Evolutionary conservation across 2,888 invertebrate genomes (phyloP).

Genomic region (Apamea epomidion): DNA sequence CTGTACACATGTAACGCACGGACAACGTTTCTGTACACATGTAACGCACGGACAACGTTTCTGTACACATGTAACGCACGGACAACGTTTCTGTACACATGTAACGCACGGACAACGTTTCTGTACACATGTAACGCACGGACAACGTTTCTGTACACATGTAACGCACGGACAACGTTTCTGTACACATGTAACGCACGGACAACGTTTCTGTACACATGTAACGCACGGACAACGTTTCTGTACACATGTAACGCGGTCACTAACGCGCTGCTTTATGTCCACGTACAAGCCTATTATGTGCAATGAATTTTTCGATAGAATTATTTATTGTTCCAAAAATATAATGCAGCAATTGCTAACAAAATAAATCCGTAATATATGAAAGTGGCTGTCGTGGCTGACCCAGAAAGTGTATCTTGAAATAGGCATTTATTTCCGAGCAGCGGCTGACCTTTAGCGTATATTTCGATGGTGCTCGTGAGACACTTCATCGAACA

Average conservation of each 20-base stretch:
- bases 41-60: neutral
- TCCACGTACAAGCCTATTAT: neutral
- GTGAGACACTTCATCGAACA: neutral
- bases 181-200: too few relatives aligned
- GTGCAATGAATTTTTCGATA: neutral
- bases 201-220: too few relatives aligned
- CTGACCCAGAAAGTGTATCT: slow-evolving; percentile 32
- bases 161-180: rapidly evolving
- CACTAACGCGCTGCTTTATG: neutral
- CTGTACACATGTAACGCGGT: neutral
- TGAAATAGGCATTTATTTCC: slow-evolving; percentile 12
- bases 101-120: too few relatives aligned
- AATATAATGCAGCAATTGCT: slow-evolving; percentile 4
- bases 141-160: too few relatives aligned
- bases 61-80: neutral
- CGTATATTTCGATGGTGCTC: slow-evolving; percentile 6
- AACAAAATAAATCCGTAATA: slow-evolving; percentile 10
- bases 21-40: too few relatives aligned
- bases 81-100: too few relatives aligned
- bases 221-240: too few relatives aligned
- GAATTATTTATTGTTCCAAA: neutral
- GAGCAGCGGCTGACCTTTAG: slow-evolving; percentile 17
- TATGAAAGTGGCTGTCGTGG: neutral
- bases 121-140: too few relatives aligned
- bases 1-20: too few relatives aligned